A percentile compares a stretch with the other conserved stretches of the same genome.
Conservation (phyloP, 2,797 vertebrate genomes). For the Macropus fuliginosus region DNA sequence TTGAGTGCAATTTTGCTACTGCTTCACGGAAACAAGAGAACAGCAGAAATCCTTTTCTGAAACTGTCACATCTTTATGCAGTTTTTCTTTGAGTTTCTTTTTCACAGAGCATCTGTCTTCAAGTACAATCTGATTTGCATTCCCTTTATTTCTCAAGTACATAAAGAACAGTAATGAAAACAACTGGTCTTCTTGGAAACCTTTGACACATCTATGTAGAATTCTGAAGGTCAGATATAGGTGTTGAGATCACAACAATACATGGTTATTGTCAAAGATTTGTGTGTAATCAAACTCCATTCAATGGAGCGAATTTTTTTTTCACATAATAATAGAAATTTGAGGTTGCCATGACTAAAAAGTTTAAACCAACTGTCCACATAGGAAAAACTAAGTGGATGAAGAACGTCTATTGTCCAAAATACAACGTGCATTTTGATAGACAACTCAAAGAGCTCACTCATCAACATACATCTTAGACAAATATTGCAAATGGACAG, state of each 20-base stretch:
- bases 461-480: neutral
- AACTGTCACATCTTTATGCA: slow-evolving; percentile 80
- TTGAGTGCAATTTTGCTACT: slow-evolving; percentile 73
- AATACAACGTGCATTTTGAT: neutral
- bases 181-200: slow-evolving; percentile 86
- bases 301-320: slow-evolving; percentile 36
- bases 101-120: slow-evolving; percentile 85
- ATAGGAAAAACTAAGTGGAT: neutral
- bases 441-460: neutral
- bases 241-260: slow-evolving; percentile 74
- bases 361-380: neutral
- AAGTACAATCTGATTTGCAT: slow-evolving; percentile 85
- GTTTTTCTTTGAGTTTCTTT: slow-evolving; percentile 78
- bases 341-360: neutral
- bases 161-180: slow-evolving; percentile 82
- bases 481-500: neutral
- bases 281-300: slow-evolving; percentile 63
- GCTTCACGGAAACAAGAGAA: slow-evolving; percentile 76
- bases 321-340: slow-evolving; percentile 46
- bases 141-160: slow-evolving; percentile 82
- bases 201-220: slow-evolving; percentile 84
- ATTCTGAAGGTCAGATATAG: slow-evolving; percentile 82
- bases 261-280: slow-evolving; percentile 58
- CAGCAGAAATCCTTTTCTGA: slow-evolving; percentile 71
- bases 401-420: neutral